A percentile compares a stretch with the other conserved stretches of the same genome.
Evolutionary conservation across 2,113 vertebrate species (phyloP).

Genomic region (Zosterops lateralis): DNA sequence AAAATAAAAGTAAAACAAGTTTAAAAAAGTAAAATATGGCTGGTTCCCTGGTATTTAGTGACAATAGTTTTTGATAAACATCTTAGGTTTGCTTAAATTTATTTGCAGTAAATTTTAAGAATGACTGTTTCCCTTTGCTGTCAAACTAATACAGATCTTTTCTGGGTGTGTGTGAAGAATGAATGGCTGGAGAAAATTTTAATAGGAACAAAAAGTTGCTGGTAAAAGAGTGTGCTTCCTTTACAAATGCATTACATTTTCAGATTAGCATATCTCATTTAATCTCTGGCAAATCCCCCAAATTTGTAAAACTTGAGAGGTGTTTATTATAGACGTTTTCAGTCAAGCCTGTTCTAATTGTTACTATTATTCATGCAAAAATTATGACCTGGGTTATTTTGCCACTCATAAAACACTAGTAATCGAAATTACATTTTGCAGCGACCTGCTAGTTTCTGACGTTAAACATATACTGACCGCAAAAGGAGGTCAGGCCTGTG

Average conservation of each 20-base stretch:
- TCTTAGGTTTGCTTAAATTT: neutral
- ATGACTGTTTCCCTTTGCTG: neutral
- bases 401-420: accelerated
- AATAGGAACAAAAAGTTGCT: neutral
- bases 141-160: neutral
- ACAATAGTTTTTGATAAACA: neutral
- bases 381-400: neutral
- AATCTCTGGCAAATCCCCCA: neutral
- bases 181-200: neutral
- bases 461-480: neutral
- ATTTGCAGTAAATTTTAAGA: neutral
- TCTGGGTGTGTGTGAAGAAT: neutral
- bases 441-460: neutral
- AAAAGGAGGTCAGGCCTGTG: neutral
- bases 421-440: neutral
- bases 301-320: neutral
- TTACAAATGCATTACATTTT: neutral
- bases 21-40: too few relatives aligned
- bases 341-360: neutral
- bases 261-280: neutral
- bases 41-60: neutral
- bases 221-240: neutral
- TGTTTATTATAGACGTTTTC: neutral
- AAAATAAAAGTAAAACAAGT: too few relatives aligned
- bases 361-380: neutral